phyloP scores from a whole-genome alignment of 2,888 invertebrate genomes.

The Auanema sp. region DNA sequence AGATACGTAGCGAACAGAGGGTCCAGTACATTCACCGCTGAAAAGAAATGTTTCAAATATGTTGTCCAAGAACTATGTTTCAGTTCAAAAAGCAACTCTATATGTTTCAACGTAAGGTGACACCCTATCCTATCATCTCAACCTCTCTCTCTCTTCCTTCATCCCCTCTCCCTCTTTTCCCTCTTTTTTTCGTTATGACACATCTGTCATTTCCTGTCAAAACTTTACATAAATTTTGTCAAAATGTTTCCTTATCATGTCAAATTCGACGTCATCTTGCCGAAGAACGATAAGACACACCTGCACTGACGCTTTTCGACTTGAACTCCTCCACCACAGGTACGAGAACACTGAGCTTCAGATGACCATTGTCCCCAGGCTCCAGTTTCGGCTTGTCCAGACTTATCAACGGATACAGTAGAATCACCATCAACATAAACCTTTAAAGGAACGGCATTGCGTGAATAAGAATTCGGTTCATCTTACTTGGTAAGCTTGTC shows the following conservation, averaged over 20 bases:
- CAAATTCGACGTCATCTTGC: no score
- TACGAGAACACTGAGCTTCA: constrained; percentile 81
- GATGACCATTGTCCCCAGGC: constrained; percentile 77
- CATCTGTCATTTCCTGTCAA: background rate
- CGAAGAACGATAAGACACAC: constrained; percentile 29
- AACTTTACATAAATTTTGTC: background rate
- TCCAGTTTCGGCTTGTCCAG: constrained; percentile 58
- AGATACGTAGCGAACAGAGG: constrained; percentile 81
- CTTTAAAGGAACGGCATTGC: constrained; percentile 8
- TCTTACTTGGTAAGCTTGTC: constrained; percentile 60
- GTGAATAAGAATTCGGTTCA: background rate
- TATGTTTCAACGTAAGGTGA: background rate
- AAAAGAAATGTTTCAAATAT: constrained; percentile 1
- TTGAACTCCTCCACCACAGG: constrained; percentile 90
- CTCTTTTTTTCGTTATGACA: background rate
- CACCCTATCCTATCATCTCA: constrained; percentile 4
- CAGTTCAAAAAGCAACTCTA: constrained; percentile 1
- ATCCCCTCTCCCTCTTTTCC: background rate
- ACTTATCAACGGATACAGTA: constrained; percentile 60
- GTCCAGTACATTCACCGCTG: constrained; percentile 74
- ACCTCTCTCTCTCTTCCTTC: background rate
- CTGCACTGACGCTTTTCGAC: constrained; percentile 74
- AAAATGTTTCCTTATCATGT: background rate
- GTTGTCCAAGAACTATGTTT: background rate
- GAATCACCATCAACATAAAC: constrained; percentile 58